Conservation (phyloP, 2,797 vertebrate genomes). For the Hydrocynus forskahlii region DNA sequence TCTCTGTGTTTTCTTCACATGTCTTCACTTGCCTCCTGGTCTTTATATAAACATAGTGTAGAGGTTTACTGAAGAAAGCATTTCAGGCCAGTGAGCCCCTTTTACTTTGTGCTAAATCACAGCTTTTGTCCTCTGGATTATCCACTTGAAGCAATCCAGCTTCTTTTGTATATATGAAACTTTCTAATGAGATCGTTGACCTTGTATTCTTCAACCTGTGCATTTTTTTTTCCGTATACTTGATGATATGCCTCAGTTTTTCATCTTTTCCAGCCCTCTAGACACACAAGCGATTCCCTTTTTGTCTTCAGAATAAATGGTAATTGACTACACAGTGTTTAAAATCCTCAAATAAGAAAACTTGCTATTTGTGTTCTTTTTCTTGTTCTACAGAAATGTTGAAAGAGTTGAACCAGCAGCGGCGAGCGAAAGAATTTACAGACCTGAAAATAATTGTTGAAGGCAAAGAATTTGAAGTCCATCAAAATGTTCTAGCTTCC, state of each 20-base stretch:
- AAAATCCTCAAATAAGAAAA: constrained; percentile 63
- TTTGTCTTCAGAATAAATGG: constrained; percentile 16
- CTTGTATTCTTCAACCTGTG: constrained; percentile 37
- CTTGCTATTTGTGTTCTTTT: constrained; percentile 90
- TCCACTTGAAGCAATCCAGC: constrained; percentile 7
- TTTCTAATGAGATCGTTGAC: constrained; percentile 68
- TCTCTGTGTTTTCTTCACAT: not conserved
- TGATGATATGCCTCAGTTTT: constrained; percentile 38
- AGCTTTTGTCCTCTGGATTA: constrained; percentile 22
- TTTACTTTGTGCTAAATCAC: constrained; percentile 13
- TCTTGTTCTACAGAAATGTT: constrained; percentile 99
- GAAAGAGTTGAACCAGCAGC: constrained; percentile 99
- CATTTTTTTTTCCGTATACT: constrained; percentile 27
- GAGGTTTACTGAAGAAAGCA: not conserved
- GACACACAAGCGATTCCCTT: constrained; percentile 31
- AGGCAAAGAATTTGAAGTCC: constrained; percentile 99
- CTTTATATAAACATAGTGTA: not conserved
- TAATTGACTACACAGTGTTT: constrained; percentile 5
- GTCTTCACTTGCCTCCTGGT: not conserved
- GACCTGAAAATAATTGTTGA: constrained; percentile 99
- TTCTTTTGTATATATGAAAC: constrained; percentile 1
- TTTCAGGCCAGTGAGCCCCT: constrained; percentile 24
- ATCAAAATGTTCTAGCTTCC: constrained; percentile 99
- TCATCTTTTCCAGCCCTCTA: constrained; percentile 52
- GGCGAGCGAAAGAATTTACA: constrained; percentile 99